Evolutionary conservation across 2,113 vertebrate genomes (phyloP).

Genomic region (Chloropsis cyanopogon): DNA sequence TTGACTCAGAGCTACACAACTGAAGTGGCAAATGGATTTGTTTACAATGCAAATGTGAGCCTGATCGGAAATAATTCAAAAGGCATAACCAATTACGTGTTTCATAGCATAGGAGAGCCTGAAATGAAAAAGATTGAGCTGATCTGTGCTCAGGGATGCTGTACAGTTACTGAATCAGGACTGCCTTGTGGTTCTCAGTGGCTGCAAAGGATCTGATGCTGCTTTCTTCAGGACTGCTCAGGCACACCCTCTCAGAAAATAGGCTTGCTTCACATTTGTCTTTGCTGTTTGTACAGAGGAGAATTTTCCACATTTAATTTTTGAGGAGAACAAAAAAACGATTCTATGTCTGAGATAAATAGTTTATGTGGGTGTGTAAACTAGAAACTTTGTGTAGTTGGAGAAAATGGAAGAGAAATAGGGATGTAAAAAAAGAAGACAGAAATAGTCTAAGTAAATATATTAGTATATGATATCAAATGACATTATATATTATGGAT

Average conservation of each 20-base stretch:
- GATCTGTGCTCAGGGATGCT: not conserved
- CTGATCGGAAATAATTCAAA: conserved; percentile 28
- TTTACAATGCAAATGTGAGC: conserved; percentile 38
- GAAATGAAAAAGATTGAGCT: not conserved
- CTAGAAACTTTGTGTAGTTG: not conserved
- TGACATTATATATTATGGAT: accelerated
- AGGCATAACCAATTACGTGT: conserved; percentile 24
- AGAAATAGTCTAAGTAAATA: not conserved
- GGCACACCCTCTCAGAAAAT: not conserved
- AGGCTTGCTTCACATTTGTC: not conserved
- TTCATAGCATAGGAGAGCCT: not conserved
- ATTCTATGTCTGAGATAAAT: not conserved
- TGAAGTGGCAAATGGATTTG: conserved; percentile 51
- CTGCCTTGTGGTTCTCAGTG: not conserved
- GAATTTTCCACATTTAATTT: not conserved
- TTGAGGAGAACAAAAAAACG: accelerated
- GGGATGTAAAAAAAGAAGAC: not conserved
- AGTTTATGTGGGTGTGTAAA: accelerated
- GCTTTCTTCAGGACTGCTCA: not conserved
- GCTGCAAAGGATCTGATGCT: not conserved
- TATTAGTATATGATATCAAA: not conserved
- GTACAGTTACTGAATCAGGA: not conserved
- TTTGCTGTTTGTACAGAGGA: not conserved
- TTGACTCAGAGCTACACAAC: conserved; percentile 24
- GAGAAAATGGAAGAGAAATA: not conserved